Conservation (phyloP, 1,140 invertebrate species). For the Drosophila sucinea region DNA sequence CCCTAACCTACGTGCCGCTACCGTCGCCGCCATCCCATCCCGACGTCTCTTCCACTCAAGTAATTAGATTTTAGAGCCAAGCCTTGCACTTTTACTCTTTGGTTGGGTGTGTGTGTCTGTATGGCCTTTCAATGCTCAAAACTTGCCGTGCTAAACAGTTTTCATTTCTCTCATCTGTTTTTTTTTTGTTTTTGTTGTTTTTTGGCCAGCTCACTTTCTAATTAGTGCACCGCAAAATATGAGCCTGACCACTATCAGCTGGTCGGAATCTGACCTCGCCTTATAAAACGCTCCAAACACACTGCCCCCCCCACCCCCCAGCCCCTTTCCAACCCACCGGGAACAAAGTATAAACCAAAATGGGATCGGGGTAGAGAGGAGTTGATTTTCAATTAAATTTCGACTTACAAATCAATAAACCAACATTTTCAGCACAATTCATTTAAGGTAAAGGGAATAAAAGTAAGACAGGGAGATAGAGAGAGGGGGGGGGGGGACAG, state of each 20-base stretch:
- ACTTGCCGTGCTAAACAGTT: conserved; percentile 55
- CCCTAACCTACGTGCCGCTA: background rate
- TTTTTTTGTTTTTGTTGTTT: conserved; percentile 15
- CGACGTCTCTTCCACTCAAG: conserved; percentile 19
- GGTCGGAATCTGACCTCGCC: conserved; percentile 11
- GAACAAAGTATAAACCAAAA: conserved; percentile 13
- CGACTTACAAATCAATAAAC: conserved; percentile 79
- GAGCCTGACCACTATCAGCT: conserved; percentile 52
- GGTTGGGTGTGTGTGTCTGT: conserved; percentile 1
- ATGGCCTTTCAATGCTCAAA: background rate
- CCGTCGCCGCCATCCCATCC: background rate
- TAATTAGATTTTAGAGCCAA: conserved; percentile 75
- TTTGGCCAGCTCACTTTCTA: conserved; percentile 52
- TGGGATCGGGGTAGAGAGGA: background rate
- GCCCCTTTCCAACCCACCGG: conserved; percentile 29
- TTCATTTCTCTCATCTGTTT: conserved; percentile 17
- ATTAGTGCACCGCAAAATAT: conserved; percentile 69
- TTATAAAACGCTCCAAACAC: background rate
- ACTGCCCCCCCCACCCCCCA: background rate
- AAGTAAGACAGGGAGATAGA: background rate
- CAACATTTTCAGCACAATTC: conserved; percentile 78
- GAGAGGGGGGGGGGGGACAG: background rate
- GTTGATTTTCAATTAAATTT: conserved; percentile 74
- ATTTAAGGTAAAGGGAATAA: conserved; percentile 33
- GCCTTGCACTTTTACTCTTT: conserved; percentile 43